These are phyloP conservation scores for Alligator sinensis DNA, from an alignment of 2,113 vertebrate genomes.

Conservation along the genomic window DNA sequence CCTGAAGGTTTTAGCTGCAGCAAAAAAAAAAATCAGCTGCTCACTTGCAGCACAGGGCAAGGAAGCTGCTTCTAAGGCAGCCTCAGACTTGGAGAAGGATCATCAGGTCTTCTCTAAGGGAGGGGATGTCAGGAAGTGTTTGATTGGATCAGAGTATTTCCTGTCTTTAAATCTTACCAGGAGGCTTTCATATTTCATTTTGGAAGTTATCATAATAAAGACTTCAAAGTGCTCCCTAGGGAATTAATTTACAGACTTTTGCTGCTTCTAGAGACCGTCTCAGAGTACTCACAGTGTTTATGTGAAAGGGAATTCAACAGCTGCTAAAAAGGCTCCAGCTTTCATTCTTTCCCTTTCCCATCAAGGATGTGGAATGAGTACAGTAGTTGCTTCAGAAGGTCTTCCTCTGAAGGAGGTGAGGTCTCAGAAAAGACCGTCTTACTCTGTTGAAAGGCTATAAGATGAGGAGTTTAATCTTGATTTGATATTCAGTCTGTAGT, in stretches of 20 bases:
- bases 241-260: background rate
- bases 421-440: background rate
- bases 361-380: background rate
- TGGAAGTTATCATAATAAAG: background rate
- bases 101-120: background rate
- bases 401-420: background rate
- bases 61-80: background rate
- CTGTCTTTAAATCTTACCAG: background rate
- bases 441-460: background rate
- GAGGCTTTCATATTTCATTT: accelerated
- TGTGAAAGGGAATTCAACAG: background rate
- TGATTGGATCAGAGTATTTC: background rate
- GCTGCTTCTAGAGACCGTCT: background rate
- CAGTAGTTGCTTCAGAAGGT: background rate
- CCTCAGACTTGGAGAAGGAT: background rate
- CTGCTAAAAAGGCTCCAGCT: background rate
- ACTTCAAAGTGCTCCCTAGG: background rate
- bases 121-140: background rate
- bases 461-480: background rate
- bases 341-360: background rate
- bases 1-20: background rate
- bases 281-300: background rate
- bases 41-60: background rate
- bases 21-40: background rate
- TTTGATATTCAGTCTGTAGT: background rate